Base-by-base conservation (phyloP, 2,888 invertebrate species). In the Caenorhabditis sp. region DNA sequence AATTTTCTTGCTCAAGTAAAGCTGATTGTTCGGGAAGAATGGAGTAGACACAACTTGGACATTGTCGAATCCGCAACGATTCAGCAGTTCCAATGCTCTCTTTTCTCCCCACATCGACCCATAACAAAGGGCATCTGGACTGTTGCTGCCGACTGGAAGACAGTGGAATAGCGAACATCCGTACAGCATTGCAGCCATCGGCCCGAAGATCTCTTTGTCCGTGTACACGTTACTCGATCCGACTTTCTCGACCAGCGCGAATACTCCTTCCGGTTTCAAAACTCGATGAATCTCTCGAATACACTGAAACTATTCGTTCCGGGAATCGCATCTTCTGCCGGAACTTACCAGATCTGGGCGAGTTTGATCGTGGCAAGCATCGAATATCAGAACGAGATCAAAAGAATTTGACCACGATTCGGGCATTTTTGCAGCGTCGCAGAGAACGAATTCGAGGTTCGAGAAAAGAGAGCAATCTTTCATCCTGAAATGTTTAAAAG, bases 361-460 rank as follows among this genome's bases (percentile, higher is more conserved):
- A 18, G 61, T 80, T 50, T 88, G 88, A 70, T 88, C 88, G 40
- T 88, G 88, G 44, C 86, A 87, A 0, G 88, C 85, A 56, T 88
- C 88, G 40, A 88, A 88, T 22, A 87, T 87, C 28, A 83, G 53
- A 1, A 88, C 85, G 28, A 86, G 55, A 55, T 88, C 88, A 47
- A 87, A 88, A 5, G 62, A 81, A 47, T 85, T 68, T 0, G 53
- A 74, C 88, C 88, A 88, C 9, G 62, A 56, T 9, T 44, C 74
- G 18, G 68, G 69, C 82, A 88, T 60, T n/a, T 76, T 65, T 2
- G 58, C 58, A 15, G 86, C 88, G 32, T 87, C 81, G 32, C 67
- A 65, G 32, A 61, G 47, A 5, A 82, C 24, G 53, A 87, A 88
- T 2, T 77, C 79, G 15, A 84, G 74, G 65, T 88, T 88, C 1